phyloP scores from a whole-genome alignment of 2,888 invertebrate genomes.

The Limnephilus lunatus region DNA sequence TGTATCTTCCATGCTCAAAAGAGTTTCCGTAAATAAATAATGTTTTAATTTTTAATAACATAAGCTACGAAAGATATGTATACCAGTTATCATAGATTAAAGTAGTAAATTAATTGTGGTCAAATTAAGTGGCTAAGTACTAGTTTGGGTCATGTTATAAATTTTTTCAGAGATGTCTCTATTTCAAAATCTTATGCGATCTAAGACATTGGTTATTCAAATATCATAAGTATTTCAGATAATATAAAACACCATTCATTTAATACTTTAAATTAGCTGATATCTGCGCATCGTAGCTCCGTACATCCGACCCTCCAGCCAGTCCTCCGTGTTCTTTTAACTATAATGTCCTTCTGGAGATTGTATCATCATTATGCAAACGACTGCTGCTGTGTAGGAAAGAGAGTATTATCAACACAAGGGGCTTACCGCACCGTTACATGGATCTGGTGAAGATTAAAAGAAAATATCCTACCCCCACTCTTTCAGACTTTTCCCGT shows the following conservation, averaged over 20 bases:
- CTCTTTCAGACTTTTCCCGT: background rate
- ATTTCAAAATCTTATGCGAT: no score
- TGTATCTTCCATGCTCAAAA: no score
- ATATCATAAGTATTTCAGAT: background rate
- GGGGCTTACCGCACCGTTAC: background rate
- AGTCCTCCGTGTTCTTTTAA: constrained; percentile 54
- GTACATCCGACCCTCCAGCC: background rate
- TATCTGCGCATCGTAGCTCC: background rate
- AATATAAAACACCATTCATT: background rate
- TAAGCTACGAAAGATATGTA: no score
- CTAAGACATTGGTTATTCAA: no score
- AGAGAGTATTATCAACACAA: background rate
- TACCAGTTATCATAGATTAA: no score
- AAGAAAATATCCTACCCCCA: background rate
- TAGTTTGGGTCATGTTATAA: no score
- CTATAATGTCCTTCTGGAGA: constrained; percentile 58
- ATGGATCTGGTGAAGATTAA: background rate
- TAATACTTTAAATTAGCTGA: background rate
- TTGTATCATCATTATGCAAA: constrained; percentile 64
- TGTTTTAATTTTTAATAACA: no score
- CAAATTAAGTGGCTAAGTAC: no score
- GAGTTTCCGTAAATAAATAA: no score
- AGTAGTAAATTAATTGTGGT: no score
- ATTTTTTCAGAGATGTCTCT: no score
- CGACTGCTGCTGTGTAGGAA: constrained; percentile 46